A percentile compares a stretch with the other conserved stretches of the same genome.
phyloP scores from a whole-genome alignment of 2,888 invertebrate genomes.

The Chaetogeoica ovagalla region DNA sequence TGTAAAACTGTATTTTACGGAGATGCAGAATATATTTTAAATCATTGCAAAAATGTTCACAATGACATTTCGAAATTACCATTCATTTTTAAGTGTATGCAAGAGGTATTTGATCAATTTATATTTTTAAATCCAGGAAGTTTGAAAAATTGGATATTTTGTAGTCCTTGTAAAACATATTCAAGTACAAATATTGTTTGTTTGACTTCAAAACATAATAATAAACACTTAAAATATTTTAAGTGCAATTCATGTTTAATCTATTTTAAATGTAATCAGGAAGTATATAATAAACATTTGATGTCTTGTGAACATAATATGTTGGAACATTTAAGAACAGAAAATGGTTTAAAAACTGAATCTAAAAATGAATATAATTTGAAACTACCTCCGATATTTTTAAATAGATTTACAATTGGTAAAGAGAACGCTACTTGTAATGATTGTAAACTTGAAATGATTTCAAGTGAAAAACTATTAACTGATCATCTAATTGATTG shows the following conservation, averaged over 20 bases:
- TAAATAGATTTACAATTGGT: slow-evolving; percentile 25
- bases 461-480: slow-evolving; percentile 16
- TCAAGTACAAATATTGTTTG: slow-evolving; percentile 1
- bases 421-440: slow-evolving; percentile 21
- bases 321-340: slow-evolving; percentile 22
- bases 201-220: background rate
- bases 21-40: slow-evolving; percentile 20
- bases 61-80: slow-evolving; percentile 28
- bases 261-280: slow-evolving; percentile 40
- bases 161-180: slow-evolving; percentile 35
- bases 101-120: slow-evolving; percentile 28
- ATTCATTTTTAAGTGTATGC: slow-evolving; percentile 33
- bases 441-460: slow-evolving; percentile 19
- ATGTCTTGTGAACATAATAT: slow-evolving; percentile 41
- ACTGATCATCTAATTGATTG: slow-evolving; percentile 28
- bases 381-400: slow-evolving; percentile 35
- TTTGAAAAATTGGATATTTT: slow-evolving; percentile 23
- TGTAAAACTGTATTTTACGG: slow-evolving; percentile 44
- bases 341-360: background rate
- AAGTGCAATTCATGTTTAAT: slow-evolving; percentile 41
- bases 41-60: slow-evolving; percentile 26
- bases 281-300: slow-evolving; percentile 35
- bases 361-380: slow-evolving; percentile 3
- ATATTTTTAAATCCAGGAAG: background rate
- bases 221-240: slow-evolving; percentile 5